These are phyloP conservation scores for Chloroclysta siterata DNA, from an alignment of 2,888 invertebrate species.

Conservation along the genomic window DNA sequence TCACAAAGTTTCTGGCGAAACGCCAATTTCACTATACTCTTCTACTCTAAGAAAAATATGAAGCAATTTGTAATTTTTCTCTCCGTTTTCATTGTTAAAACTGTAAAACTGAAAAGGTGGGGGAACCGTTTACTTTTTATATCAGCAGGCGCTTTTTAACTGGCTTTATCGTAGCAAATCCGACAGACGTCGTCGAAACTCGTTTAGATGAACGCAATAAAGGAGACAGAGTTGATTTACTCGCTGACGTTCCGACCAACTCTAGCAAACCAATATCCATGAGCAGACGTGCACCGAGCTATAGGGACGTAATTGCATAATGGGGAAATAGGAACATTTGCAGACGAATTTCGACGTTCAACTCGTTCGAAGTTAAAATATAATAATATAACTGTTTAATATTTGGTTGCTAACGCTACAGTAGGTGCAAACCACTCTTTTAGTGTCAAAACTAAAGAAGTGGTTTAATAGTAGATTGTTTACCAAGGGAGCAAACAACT, in stretches of 20 bases:
- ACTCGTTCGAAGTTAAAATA: background rate
- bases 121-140: slow-evolving; percentile 21
- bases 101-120: slow-evolving; percentile 8
- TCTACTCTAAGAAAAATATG: background rate
- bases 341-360: background rate
- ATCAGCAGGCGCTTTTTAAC: slow-evolving; percentile 25
- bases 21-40: slow-evolving; percentile 12
- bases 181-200: slow-evolving; percentile 26
- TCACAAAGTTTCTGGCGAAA: slow-evolving; percentile 17
- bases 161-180: slow-evolving; percentile 26
- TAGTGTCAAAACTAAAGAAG: no score
- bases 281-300: slow-evolving; percentile 3
- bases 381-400: slow-evolving; percentile 1
- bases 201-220: slow-evolving; percentile 31
- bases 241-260: slow-evolving; percentile 13
- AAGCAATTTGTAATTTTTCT: slow-evolving; percentile 15
- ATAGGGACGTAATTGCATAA: slow-evolving; percentile 18
- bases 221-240: slow-evolving; percentile 15
- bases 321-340: background rate
- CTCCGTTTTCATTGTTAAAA: slow-evolving; percentile 3
- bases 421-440: no score
- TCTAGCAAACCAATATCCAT: slow-evolving; percentile 17
- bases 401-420: background rate
- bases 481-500: no score
- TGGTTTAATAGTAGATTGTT: no score